Evolutionary conservation across 1,140 invertebrate genomes (phyloP), one percentile per base, ranked within the genome.

Genomic region (Ladona fulva): DNA sequence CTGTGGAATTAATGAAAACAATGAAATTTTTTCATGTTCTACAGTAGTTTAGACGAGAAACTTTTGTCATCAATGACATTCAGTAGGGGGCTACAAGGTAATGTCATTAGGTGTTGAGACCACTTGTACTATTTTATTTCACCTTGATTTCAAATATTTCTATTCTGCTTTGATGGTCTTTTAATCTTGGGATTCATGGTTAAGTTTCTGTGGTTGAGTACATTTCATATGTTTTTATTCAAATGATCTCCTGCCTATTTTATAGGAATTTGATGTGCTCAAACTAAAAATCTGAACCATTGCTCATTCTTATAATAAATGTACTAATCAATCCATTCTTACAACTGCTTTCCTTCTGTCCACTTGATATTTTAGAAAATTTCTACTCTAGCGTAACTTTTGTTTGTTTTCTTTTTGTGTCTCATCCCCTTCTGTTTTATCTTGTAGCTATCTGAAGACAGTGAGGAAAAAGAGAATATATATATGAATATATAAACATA

Each of bases 361-460:
- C 12, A 66, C 52, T 12, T 19, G 19, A 6, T 66, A 19, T 3
- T 66, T 19, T 66, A 16, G 1, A 12, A 19, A 66, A 66, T 66
- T 52, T 66, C 16, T 66, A 66, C 3, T 66, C 52, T 66, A 22
- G 52, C 5, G 5, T 66, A 19, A 66, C 14, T 66, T 52, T 52
- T 66, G 16, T 12, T 66, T 12, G 19, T 11, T 66, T 66, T 66
- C 1, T 66, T 66, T 22, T 6, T 3, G 52, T 6, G 52, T 66
- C 52, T 66, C 52, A 66, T 66, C 52, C 12, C 52, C 52, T 66
- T 66, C 5, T 66, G 52, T 66, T 19, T 22, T 66, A 66, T 66
- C 52, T 66, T 66, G 52, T 66, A 66, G 52, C 52, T 66, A 66
- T 66, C 52, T 66, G 52, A 66, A 66, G 14, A 66, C 52, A 66